phyloP scores from a whole-genome alignment of 2,888 invertebrate genomes.

The Drosophila conformis region DNA sequence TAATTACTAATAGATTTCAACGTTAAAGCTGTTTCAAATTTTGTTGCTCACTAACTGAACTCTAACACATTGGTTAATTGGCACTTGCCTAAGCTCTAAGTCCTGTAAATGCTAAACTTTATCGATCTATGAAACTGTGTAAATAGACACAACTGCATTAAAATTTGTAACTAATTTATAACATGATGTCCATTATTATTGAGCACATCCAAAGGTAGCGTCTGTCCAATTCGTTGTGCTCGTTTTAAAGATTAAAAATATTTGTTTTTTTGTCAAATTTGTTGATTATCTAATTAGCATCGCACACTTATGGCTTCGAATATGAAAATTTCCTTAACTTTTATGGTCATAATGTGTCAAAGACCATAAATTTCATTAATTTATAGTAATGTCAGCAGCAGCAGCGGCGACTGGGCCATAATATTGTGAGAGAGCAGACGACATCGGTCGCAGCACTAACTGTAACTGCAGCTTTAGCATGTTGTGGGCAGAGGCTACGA shows the following conservation, averaged over 20 bases:
- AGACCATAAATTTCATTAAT: slow-evolving; percentile 82
- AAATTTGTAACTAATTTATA: not conserved
- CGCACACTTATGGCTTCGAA: slow-evolving; percentile 45
- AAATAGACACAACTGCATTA: not conserved
- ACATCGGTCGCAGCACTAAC: slow-evolving; percentile 27
- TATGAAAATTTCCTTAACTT: slow-evolving; percentile 58
- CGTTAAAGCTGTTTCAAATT: not conserved
- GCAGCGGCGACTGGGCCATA: slow-evolving; percentile 23
- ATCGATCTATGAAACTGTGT: not conserved
- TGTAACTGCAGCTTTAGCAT: slow-evolving; percentile 29
- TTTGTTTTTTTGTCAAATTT: slow-evolving; percentile 32
- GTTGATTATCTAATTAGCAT: slow-evolving; percentile 74
- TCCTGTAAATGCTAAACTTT: not conserved
- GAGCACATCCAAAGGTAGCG: not conserved
- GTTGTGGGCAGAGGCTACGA: slow-evolving; percentile 50
- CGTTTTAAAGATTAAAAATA: not conserved
- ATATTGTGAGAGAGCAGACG: slow-evolving; percentile 14
- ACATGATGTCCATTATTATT: not conserved
- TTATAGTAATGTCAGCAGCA: slow-evolving; percentile 77
- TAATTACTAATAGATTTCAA: not conserved
- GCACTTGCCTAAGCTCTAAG: not conserved
- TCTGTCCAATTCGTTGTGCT: slow-evolving; percentile 3
- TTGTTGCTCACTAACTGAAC: not conserved
- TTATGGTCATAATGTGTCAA: slow-evolving; percentile 81
- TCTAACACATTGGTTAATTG: not conserved